Evolutionary conservation across 1,140 invertebrate species (phyloP).

Genomic region (Diabrotica virgifera): DNA sequence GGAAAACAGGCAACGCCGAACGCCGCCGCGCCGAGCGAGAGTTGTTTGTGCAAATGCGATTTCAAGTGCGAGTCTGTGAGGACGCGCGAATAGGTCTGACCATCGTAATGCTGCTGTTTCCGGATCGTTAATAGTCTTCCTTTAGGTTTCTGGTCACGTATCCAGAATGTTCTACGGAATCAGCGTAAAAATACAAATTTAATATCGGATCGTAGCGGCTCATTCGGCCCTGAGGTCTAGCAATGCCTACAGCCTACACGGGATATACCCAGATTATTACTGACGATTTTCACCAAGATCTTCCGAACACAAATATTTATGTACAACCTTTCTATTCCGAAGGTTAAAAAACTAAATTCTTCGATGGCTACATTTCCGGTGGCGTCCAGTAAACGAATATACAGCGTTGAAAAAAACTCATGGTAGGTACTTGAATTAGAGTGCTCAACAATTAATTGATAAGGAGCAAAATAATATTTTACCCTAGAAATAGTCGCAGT

Average conservation of each 20-base stretch:
- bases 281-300: conserved; percentile 35
- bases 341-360: too few relatives aligned
- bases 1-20: neutral
- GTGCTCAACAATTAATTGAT: too few relatives aligned
- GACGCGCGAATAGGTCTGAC: conserved; percentile 28
- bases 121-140: conserved; percentile 45
- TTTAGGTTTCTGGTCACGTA: conserved; percentile 45
- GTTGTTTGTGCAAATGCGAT: neutral
- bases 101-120: conserved; percentile 42
- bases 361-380: too few relatives aligned
- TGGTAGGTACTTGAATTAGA: too few relatives aligned
- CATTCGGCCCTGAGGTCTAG: conserved; percentile 33
- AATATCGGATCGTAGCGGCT: conserved; percentile 44
- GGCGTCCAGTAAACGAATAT: too few relatives aligned
- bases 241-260: conserved; percentile 24
- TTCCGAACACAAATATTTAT: conserved; percentile 35
- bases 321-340: conserved; percentile 12
- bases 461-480: too few relatives aligned
- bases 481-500: too few relatives aligned
- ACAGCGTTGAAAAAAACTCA: too few relatives aligned
- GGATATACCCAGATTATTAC: conserved; percentile 43
- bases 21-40: too few relatives aligned
- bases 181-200: conserved; percentile 50
- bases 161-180: conserved; percentile 45
- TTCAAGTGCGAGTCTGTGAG: conserved; percentile 7